Conservation (phyloP, 2,888 invertebrate species). For the Tridacna crocea region DNA sequence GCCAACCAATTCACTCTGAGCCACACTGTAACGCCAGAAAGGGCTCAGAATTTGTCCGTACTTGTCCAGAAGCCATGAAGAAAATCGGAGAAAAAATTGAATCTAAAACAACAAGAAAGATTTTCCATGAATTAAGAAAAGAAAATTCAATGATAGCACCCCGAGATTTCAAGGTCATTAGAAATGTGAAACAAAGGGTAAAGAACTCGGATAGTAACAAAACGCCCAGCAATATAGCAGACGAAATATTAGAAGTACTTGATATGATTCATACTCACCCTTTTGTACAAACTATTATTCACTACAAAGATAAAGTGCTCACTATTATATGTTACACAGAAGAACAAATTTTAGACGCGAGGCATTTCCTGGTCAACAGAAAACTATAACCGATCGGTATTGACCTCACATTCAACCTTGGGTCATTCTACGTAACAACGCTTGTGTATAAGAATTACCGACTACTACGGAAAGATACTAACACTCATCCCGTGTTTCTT, state of each 20-base stretch:
- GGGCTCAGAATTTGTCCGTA: neutral
- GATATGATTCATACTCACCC: constrained; percentile 40
- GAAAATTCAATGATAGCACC: neutral
- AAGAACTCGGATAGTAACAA: neutral
- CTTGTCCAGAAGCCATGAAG: neutral
- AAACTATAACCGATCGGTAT: constrained; percentile 27
- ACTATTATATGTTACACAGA: constrained; percentile 38
- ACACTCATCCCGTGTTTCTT: constrained; percentile 34
- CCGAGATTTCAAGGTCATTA: constrained; percentile 18
- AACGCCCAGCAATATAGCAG: constrained; percentile 27
- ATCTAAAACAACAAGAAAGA: neutral
- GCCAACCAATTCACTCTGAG: neutral
- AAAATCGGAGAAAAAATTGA: neutral
- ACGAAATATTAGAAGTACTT: constrained; percentile 36
- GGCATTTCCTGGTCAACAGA: constrained; percentile 18
- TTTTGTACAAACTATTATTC: constrained; percentile 30
- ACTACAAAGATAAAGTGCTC: constrained; percentile 39
- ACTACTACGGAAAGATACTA: constrained; percentile 30
- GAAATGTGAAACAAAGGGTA: constrained; percentile 5
- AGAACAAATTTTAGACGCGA: constrained; percentile 34
- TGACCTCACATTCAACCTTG: constrained; percentile 49
- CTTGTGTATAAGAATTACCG: constrained; percentile 46
- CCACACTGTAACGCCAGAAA: constrained; percentile 5
- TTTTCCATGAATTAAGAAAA: constrained; percentile 8
- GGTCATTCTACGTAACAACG: constrained; percentile 33